These are phyloP conservation scores for Eupelmus urozonus DNA, from an alignment of 2,888 invertebrate genomes.

Conservation along the genomic window DNA sequence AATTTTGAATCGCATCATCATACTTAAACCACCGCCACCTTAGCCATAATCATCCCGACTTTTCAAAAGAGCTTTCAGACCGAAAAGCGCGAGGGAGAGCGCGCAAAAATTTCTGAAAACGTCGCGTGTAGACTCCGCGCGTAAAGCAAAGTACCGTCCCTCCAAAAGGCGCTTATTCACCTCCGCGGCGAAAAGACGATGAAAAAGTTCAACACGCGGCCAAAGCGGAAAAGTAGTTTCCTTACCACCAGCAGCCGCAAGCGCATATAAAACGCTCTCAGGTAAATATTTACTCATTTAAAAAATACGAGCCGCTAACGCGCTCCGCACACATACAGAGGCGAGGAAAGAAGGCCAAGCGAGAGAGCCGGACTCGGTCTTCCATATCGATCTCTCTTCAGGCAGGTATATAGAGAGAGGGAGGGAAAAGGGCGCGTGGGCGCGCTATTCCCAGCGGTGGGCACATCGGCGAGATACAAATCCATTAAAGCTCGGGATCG, in stretches of 20 bases:
- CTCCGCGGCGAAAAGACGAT: not conserved
- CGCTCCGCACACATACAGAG: not conserved
- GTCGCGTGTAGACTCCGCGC: not conserved
- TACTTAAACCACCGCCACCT: too few species aligned
- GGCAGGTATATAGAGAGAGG: too few species aligned
- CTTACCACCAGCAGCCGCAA: not conserved
- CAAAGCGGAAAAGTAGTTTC: not conserved
- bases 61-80: too few species aligned
- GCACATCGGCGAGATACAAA: too few species aligned
- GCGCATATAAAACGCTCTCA: not conserved
- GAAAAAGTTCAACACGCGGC: not conserved
- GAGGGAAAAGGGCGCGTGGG: too few species aligned
- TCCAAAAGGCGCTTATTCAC: not conserved
- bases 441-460: not conserved
- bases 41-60: too few species aligned
- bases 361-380: not conserved
- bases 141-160: not conserved
- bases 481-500: too few species aligned
- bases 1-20: too few species aligned
- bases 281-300: conserved; percentile 26
- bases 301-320: conserved; percentile 7
- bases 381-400: conserved; percentile 33
- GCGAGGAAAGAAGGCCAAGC: conserved; percentile 22
- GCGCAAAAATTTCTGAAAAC: not conserved
- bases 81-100: too few species aligned